Evolutionary conservation across 2,888 invertebrate species (phyloP).

Genomic region (Dryadula phaetusa): DNA sequence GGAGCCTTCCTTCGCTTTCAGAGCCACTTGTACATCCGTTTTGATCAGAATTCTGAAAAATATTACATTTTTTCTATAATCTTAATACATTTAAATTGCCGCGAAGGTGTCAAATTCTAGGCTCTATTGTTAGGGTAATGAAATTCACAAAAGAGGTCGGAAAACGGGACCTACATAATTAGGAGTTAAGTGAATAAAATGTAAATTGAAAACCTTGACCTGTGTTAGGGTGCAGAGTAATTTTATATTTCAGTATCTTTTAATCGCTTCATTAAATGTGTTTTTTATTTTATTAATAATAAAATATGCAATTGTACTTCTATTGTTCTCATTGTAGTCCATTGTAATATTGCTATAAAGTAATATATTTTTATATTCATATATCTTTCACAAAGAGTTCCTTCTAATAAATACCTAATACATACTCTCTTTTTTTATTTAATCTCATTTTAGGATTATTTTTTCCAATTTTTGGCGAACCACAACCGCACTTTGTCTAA

Average conservation of each 20-base stretch:
- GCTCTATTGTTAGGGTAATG: constrained; percentile 18
- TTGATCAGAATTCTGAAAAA: constrained; percentile 70
- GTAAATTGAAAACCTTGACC: constrained; percentile 17
- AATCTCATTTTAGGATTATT: too few relatives aligned
- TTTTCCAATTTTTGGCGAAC: too few relatives aligned
- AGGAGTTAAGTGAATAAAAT: constrained; percentile 16
- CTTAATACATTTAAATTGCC: constrained; percentile 4
- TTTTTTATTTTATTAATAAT: neutral
- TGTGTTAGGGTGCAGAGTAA: neutral
- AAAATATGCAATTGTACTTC: neutral
- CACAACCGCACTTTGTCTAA: too few relatives aligned
- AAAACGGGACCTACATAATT: constrained; percentile 16
- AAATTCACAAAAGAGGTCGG: constrained; percentile 3
- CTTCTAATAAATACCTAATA: too few relatives aligned
- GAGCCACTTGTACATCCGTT: constrained; percentile 79
- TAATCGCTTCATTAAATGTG: neutral
- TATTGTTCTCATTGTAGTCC: too few relatives aligned
- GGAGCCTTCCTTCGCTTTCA: constrained; percentile 74
- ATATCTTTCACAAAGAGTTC: too few relatives aligned
- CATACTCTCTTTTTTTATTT: too few relatives aligned
- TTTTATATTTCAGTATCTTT: neutral
- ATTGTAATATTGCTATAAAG: too few relatives aligned
- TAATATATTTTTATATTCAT: too few relatives aligned
- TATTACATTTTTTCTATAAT: constrained; percentile 3
- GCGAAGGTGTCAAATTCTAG: neutral